phyloP scores from a whole-genome alignment of 1,140 invertebrate genomes.

The Armadillidium nasatum region DNA sequence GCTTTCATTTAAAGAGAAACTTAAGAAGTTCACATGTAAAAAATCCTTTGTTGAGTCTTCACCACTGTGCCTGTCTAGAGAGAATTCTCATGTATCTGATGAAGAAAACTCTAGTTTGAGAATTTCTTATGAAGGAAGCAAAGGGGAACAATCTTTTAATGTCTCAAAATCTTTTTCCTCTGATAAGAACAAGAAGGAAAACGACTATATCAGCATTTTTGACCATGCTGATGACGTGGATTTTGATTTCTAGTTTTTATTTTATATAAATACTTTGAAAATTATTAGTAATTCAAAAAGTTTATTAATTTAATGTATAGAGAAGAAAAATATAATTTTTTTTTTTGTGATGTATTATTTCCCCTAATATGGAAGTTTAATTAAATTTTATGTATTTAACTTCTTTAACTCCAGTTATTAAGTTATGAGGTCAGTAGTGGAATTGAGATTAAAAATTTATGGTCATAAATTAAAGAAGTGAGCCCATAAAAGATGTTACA shows the following conservation, averaged over 20 bases:
- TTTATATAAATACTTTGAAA: background rate
- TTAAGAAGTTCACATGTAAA: background rate
- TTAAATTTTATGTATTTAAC: no score
- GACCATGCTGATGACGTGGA: background rate
- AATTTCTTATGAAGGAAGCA: background rate
- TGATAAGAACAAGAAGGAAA: background rate
- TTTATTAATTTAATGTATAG: no score
- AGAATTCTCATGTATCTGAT: background rate
- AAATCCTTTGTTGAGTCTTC: background rate
- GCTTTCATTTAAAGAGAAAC: background rate
- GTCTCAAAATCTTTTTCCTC: background rate
- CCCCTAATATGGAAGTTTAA: no score
- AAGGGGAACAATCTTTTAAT: background rate
- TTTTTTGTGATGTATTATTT: no score
- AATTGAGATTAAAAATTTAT: no score
- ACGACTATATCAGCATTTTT: background rate
- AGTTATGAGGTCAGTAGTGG: no score
- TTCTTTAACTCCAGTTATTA: no score
- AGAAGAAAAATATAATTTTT: no score
- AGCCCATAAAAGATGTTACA: no score
- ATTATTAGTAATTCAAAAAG: no score
- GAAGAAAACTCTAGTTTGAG: background rate
- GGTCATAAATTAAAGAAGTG: no score
- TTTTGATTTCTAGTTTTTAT: background rate
- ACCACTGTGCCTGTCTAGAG: background rate